A percentile compares a stretch with the other conserved stretches of the same genome.
These are phyloP conservation scores for Rhadinocentrus ornatus DNA, from an alignment of 2,797 vertebrate species.

Conservation along the genomic window DNA sequence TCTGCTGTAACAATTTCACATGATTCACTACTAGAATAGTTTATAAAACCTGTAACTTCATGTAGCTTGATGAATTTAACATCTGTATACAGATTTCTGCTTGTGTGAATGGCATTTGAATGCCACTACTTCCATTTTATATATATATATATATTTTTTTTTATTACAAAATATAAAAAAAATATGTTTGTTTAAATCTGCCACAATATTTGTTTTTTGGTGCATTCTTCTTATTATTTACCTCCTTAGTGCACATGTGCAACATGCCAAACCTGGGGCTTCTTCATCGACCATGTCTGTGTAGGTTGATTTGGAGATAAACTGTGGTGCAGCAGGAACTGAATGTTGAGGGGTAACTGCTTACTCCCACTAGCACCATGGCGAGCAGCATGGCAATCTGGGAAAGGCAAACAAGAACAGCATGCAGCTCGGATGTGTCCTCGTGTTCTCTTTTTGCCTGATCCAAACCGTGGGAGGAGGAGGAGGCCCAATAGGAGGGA, in stretches of 20 bases:
- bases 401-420: slow-evolving; percentile 62
- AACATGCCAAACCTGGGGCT: slow-evolving; percentile 1
- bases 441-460: slow-evolving; percentile 15
- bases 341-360: slow-evolving; percentile 26
- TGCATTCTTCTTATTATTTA: too few relatives aligned
- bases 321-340: slow-evolving; percentile 20
- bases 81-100: too few relatives aligned
- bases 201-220: too few relatives aligned
- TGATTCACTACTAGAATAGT: not conserved
- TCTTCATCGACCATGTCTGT: not conserved
- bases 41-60: not conserved
- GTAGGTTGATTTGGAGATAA: slow-evolving; percentile 20
- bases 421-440: slow-evolving; percentile 61
- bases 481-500: slow-evolving; percentile 28
- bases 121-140: not conserved
- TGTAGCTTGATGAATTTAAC: not conserved
- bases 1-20: not conserved
- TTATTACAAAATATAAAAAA: too few relatives aligned
- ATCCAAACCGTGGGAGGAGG: slow-evolving; percentile 42
- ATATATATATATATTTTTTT: not conserved
- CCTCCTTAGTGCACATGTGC: not conserved
- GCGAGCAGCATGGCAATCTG: slow-evolving; percentile 59
- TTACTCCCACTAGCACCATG: slow-evolving; percentile 46
- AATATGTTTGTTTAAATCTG: not conserved
- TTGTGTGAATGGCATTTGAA: too few relatives aligned